Evolutionary conservation across 1,140 invertebrate genomes (phyloP).

Genomic region (Zophobas atratus): DNA sequence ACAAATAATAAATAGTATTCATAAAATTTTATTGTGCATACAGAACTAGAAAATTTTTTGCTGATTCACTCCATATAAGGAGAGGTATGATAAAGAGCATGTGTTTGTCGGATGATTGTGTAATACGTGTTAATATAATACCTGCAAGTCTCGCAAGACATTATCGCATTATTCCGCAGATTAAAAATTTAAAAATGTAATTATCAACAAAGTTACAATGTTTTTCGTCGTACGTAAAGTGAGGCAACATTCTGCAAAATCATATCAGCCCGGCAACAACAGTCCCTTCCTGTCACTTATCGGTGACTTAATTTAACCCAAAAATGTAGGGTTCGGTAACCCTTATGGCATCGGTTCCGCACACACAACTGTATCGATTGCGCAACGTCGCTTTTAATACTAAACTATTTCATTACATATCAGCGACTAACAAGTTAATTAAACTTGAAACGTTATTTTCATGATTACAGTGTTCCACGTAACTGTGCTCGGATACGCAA

Average conservation of each 20-base stretch:
- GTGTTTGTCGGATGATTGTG: constrained; percentile 21
- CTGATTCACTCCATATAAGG: constrained; percentile 26
- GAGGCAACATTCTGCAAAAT: neutral
- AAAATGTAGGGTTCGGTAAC: constrained; percentile 11
- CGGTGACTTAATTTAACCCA: constrained; percentile 2
- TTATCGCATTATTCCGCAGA: neutral
- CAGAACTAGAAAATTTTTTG: constrained; percentile 12
- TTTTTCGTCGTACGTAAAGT: too few relatives aligned
- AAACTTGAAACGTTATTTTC: neutral
- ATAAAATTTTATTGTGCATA: neutral
- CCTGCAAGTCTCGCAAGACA: constrained; percentile 4
- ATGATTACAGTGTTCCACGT: neutral
- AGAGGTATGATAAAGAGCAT: constrained; percentile 30
- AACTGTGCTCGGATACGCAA: constrained; percentile 7
- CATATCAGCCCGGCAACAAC: neutral
- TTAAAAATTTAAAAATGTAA: constrained; percentile 8
- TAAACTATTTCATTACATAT: neutral
- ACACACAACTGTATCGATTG: constrained; percentile 15
- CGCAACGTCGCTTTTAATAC: constrained; percentile 7
- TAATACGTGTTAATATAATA: constrained; percentile 27
- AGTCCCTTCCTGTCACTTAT: constrained; percentile 11
- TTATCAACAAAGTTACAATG: constrained; percentile 1
- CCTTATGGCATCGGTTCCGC: neutral
- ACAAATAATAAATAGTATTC: neutral
- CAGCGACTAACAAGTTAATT: constrained; percentile 16